Conservation (phyloP, 2,888 invertebrate species). For the Eupithecia subfuscata region DNA sequence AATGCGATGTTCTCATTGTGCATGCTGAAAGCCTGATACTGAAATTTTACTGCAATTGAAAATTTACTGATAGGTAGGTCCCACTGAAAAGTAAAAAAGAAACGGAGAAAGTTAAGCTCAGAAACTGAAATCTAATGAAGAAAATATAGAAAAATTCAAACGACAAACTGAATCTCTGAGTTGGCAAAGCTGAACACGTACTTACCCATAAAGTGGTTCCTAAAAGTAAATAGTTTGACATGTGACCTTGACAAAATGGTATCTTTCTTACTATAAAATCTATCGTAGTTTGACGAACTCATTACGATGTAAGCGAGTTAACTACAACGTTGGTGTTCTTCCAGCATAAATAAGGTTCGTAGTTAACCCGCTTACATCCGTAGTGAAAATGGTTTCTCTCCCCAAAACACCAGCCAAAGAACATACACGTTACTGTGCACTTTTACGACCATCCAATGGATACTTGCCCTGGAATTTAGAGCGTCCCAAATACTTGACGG, state of each 20-base stretch:
- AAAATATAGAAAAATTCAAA: background rate
- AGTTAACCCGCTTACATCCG: too few relatives aligned
- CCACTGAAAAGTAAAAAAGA: background rate
- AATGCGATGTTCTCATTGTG: background rate
- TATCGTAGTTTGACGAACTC: too few relatives aligned
- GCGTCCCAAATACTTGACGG: constrained; percentile 21
- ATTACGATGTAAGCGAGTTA: too few relatives aligned
- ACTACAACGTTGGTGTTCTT: too few relatives aligned
- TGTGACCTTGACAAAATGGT: background rate
- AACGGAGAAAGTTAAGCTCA: background rate
- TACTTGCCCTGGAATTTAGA: background rate
- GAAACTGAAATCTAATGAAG: background rate
- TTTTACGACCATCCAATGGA: background rate
- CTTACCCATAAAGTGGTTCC: background rate
- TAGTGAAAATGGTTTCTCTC: too few relatives aligned
- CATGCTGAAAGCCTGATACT: background rate
- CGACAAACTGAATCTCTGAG: background rate
- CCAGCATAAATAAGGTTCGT: too few relatives aligned
- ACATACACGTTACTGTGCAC: background rate
- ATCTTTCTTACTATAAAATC: background rate
- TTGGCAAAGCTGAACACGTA: background rate
- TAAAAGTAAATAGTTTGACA: background rate
- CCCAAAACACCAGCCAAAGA: background rate
- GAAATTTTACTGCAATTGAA: background rate
- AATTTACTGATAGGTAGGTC: background rate